A percentile compares a stretch with the other conserved stretches of the same genome.
Evolutionary conservation across 2,113 vertebrate genomes (phyloP).

Genomic region (Pterocles gutturalis): DNA sequence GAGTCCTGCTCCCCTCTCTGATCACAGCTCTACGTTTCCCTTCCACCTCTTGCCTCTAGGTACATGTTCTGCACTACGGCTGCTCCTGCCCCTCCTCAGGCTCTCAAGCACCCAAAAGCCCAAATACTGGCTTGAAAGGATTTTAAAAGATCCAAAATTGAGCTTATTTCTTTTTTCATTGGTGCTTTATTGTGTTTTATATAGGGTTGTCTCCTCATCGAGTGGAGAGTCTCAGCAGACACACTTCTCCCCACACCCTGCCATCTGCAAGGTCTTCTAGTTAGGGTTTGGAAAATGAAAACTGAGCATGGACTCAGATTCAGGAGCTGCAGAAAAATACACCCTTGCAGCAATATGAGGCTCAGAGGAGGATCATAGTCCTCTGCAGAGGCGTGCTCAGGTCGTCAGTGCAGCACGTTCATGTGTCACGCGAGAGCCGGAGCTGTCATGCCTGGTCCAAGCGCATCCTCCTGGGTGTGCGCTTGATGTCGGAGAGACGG

Average conservation of each 20-base stretch:
- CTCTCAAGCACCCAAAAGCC: neutral
- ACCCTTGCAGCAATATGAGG: neutral
- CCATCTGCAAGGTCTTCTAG: neutral
- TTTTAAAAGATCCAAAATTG: neutral
- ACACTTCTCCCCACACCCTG: neutral
- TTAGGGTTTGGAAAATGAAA: neutral
- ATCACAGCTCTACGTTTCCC: neutral
- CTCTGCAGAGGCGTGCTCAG: neutral
- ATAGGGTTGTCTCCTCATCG: neutral
- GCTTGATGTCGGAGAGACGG: neutral
- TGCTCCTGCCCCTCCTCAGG: neutral
- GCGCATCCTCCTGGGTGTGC: neutral
- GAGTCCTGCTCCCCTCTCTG: neutral
- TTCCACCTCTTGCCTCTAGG: neutral
- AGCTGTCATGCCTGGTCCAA: neutral
- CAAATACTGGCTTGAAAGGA: neutral
- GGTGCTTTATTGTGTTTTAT: neutral
- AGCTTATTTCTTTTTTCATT: neutral
- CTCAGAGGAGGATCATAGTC: neutral
- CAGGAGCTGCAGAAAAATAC: neutral
- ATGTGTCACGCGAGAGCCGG: rapidly evolving
- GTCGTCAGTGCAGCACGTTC: neutral
- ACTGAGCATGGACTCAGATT: neutral
- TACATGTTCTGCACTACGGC: neutral
- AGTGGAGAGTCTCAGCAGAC: neutral